Evolutionary conservation across 2,888 invertebrate genomes (phyloP).

Genomic region (Apodemia duryi): DNA sequence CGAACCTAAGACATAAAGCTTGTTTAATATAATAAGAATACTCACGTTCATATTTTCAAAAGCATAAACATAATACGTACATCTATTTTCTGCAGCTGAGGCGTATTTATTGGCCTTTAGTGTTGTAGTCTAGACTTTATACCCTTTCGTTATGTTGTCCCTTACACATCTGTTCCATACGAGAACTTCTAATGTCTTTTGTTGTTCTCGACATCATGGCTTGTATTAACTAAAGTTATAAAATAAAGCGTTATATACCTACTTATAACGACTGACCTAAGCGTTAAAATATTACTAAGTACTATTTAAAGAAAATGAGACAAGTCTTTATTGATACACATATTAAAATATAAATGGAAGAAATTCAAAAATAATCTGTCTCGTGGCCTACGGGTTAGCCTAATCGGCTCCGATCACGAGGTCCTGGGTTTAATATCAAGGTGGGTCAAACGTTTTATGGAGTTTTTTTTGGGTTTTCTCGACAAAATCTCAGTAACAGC

Average conservation of each 20-base stretch:
- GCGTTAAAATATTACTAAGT: not conserved
- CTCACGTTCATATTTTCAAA: not conserved
- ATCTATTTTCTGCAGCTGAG: conserved; percentile 15
- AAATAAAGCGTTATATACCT: not conserved
- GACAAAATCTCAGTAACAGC: too few species aligned
- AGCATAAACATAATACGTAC: not conserved
- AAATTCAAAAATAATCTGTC: too few species aligned
- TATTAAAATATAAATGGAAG: too few species aligned
- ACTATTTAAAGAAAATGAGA: too few species aligned
- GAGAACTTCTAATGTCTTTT: conserved; percentile 16
- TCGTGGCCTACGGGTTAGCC: too few species aligned
- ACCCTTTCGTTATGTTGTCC: conserved; percentile 15
- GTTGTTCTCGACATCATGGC: conserved; percentile 16
- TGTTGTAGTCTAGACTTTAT: conserved; percentile 17
- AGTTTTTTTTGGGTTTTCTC: too few species aligned
- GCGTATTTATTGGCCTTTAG: conserved; percentile 15
- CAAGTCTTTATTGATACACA: too few species aligned
- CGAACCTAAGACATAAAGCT: not conserved
- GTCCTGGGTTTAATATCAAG: too few species aligned
- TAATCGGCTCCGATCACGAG: too few species aligned
- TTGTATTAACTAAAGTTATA: conserved; percentile 16
- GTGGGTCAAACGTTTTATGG: too few species aligned
- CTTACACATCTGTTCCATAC: conserved; percentile 17
- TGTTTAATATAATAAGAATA: not conserved
- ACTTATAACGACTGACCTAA: not conserved